Base-by-base conservation (phyloP, 2,797 vertebrate genomes). In the Epinephelus coioides region DNA sequence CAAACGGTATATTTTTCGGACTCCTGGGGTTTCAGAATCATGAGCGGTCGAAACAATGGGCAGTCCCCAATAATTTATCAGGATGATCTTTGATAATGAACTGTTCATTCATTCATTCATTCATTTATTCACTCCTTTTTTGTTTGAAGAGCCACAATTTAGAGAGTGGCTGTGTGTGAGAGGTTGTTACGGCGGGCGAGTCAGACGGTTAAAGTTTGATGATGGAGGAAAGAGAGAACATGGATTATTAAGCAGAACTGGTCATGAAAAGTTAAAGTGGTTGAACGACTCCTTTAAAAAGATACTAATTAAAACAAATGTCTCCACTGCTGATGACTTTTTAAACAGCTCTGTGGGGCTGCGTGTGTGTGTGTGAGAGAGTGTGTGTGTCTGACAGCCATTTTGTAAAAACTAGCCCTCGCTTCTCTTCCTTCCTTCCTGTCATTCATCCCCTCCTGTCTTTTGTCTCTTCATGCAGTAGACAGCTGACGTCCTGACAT, bases 281-380 rank as follows among this genome's bases (percentile, higher is more conserved):
- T 68, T 90, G 88, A 90, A 91, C 89, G 83, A 81, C 78, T 64
- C 40, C 60, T 79, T 92, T 91, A 83, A 87, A 92, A 91, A 88
- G 76, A 91, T 82, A 57, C 86, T 90, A 91, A 94, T 94, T 92
- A 90, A 92, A 94, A 92, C 90, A 91, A 94, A 93, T 87, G 89
- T 85, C 88, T 89, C 78, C 83, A 60, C 79, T 23, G 65, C 68
- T 75, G 76, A 92, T 91, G 79, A 89, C 86, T 91, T 92, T 76
- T 84, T 84, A 81, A 87, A 66, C 34, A 34, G 34, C 34, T 34
- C 34, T 34, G 59, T 34, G 55, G 44, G 72, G 34, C 66, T 53
- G 23, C 38, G 27, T 43, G 13, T 40, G 47, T 38, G 54, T 51
- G 30, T 54, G 62, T 27, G 25, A 3, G 25, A 27, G 25, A 27